A percentile compares a stretch with the other conserved stretches of the same genome.
These are phyloP conservation scores for Meteorus colon DNA, from an alignment of 2,888 invertebrate genomes.

Conservation along the genomic window DNA sequence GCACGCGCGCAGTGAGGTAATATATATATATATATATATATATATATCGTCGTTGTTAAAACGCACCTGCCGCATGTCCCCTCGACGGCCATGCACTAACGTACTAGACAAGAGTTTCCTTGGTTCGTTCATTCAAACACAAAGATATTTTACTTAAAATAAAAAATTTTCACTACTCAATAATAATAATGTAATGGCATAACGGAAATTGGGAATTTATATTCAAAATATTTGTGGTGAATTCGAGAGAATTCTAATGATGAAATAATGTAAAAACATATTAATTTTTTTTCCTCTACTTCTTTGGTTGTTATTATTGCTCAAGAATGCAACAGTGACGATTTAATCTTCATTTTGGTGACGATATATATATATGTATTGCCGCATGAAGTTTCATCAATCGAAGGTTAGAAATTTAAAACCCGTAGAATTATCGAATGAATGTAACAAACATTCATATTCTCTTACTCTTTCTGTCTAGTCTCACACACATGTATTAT, in stretches of 20 bases:
- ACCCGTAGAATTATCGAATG: conserved; percentile 28
- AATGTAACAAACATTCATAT: neutral
- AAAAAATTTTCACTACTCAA: neutral
- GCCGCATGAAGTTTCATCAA: neutral
- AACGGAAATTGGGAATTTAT: neutral
- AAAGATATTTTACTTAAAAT: neutral
- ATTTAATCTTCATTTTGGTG: neutral
- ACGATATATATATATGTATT: neutral
- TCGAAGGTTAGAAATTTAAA: conserved; percentile 45
- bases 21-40: neutral
- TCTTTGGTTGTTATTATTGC: neutral
- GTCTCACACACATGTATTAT: conserved; percentile 43
- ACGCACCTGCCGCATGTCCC: conserved; percentile 27
- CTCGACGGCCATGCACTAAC: conserved; percentile 2
- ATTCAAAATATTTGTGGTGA: neutral
- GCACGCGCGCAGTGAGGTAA: neutral
- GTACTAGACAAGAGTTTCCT: conserved; percentile 29
- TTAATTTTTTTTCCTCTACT: neutral
- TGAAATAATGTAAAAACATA: neutral
- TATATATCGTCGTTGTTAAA: neutral
- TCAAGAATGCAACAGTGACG: neutral
- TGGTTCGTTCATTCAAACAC: neutral
- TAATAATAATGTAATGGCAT: neutral
- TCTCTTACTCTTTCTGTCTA: conserved; percentile 13
- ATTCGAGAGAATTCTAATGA: neutral